phyloP scores from a whole-genome alignment of 2,888 invertebrate genomes.

The Lepidocyrtoides sp. region DNA sequence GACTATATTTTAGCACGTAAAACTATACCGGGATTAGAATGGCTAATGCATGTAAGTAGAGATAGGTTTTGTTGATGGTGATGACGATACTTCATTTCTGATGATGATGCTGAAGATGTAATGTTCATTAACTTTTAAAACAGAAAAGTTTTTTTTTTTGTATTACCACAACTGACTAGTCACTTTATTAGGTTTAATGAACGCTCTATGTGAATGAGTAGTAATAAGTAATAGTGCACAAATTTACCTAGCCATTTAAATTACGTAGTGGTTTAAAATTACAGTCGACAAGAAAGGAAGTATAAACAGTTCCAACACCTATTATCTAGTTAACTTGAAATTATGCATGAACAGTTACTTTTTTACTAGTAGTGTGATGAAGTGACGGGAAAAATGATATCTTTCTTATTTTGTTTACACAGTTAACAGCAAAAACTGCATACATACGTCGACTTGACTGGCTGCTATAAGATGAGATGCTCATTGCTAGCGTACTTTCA shows the following conservation, averaged over 20 bases:
- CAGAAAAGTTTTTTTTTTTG: background rate
- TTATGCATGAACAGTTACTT: constrained; percentile 31
- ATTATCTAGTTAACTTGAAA: constrained; percentile 49
- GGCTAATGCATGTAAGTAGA: constrained; percentile 3
- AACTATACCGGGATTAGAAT: constrained; percentile 40
- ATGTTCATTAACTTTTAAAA: background rate
- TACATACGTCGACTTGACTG: background rate
- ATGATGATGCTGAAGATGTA: background rate
- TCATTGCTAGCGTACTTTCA: background rate
- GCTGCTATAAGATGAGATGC: no score
- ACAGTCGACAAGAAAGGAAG: constrained; percentile 55
- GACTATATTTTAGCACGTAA: background rate
- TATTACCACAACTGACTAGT: background rate
- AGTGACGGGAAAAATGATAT: constrained; percentile 31
- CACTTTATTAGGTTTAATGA: constrained; percentile 38
- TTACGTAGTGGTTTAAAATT: constrained; percentile 28
- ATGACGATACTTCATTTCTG: background rate
- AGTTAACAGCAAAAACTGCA: background rate
- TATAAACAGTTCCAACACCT: constrained; percentile 68
- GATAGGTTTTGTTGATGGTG: background rate
- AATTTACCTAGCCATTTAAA: background rate
- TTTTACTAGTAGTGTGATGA: constrained; percentile 18
- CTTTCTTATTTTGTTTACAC: constrained; percentile 14
- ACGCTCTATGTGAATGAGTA: constrained; percentile 5
- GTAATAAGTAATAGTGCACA: constrained; percentile 10